Base-by-base conservation (phyloP, 2,113 vertebrate genomes). In the Thalassoma bifasciatum region DNA sequence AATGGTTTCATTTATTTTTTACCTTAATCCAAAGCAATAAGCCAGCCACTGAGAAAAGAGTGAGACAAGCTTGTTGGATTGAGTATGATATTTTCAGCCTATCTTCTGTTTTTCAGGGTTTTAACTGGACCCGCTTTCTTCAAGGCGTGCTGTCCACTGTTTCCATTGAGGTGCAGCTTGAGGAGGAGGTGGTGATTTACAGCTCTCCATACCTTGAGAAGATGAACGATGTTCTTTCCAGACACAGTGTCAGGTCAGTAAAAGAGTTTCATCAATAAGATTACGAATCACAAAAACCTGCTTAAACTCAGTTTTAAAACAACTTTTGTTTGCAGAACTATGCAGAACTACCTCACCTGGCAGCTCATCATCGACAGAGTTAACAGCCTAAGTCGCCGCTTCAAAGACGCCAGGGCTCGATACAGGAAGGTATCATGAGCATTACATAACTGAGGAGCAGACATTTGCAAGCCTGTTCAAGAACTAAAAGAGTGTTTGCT, bases 341-440 rank as follows among this genome's bases (percentile, higher is more conserved):
- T 99, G 80, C 97, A 99, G 94, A 99, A 99, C 93, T 99, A 98
- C 88, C 93, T 98, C 90, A 95, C 94, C 14, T 99, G 98, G 98
- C 95, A 96, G 24, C 86, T 99, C 84, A 89, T 98, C 49, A 92
- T 94, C 0, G 97, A 98, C 46, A 93, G 95, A 10, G 94, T 98
- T 56, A 95, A 94, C 72, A 97, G 95, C 87, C 74, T 99, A 85
- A 98, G 96, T 58, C 95, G 93, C 16, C 95, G 96, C 11, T 98
- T 97, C 92, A 98, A 96, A 91, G 97, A 99, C 0, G 93, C 96
- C 1, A 93, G 95, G 10, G 92, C 94, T 1, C 94, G 85, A 79
- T 99, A 98, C 89, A 95, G 93, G 81, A 94, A 94, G 92, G 94
- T 94, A 65, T 40, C 81, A 40, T 10, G 23, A 34, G 14, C 34